Percentiles rank a stretch among this genome's conserved stretches.
phyloP scores from a whole-genome alignment of 2,113 vertebrate genomes.

The Camelus bactrianus region DNA sequence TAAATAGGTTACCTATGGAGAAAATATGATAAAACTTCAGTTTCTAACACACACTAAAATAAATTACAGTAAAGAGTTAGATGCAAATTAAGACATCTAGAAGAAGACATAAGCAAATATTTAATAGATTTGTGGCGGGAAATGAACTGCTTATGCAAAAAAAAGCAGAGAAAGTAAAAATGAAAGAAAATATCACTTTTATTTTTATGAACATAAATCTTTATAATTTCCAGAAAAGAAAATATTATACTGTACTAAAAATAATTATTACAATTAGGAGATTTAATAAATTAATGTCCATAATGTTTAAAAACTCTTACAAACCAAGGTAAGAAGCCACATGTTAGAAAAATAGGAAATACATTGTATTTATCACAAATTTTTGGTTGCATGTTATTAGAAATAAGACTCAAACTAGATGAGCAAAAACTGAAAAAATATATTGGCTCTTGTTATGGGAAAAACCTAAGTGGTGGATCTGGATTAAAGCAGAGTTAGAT shows the following conservation, averaged over 20 bases:
- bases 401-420: background rate
- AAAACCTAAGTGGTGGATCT: background rate
- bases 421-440: background rate
- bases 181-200: background rate
- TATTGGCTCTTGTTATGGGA: background rate
- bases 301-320: background rate
- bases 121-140: background rate
- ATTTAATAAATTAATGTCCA: constrained; percentile 4
- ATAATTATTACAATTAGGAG: background rate
- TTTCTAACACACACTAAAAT: background rate
- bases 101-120: background rate
- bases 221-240: background rate
- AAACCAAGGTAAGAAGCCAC: background rate
- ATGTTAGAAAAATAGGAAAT: background rate
- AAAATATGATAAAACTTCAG: background rate
- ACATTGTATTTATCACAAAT: background rate
- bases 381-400: background rate
- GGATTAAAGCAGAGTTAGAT: background rate
- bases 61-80: background rate
- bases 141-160: background rate
- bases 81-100: background rate
- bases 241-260: constrained; percentile 1
- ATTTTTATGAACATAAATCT: background rate
- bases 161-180: background rate
- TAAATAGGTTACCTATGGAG: background rate